Evolutionary conservation across 2,113 vertebrate genomes (phyloP), one percentile per base, ranked within the genome.

Genomic region (Lipotes vexillifer): DNA sequence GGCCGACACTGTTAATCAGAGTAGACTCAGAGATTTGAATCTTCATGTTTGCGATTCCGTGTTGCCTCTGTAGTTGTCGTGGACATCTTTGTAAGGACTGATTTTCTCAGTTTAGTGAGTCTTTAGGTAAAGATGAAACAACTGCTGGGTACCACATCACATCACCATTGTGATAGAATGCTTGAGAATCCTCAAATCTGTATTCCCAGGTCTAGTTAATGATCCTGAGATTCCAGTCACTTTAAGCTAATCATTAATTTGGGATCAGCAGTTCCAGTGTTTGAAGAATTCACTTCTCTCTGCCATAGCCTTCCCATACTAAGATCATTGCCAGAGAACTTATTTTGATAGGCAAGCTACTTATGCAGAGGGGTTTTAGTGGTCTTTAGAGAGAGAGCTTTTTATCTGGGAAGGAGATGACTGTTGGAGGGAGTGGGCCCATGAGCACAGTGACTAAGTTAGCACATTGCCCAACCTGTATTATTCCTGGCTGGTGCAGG

Each of bases 51-150:
- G 57, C 1, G 12, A 13, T 82, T 93, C 20, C n/a, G 6, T 55
- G 38, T 88, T 68, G 75, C 69, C 23, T 87, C 12, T 44, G 29
- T 14, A 71, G 59, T 93, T 94, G 25, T 91, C 46, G 72, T 84
- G 2, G 46, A 7, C 49, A 3, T 69, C 46, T 84, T 29, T 61
- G 38, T 80, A 74, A 81, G 38, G 44, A 65, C 12, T 66, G 52
- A 49, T 94, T 96, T 66, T 93, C 92, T 92, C 66, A 69, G 57
- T 80, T 86, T 33, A 52, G 31, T 81, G 41, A 86, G 41, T 84
- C 41, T 95, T 71, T 74, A 74, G 49, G 77, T 46, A 88, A 88
- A 88, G n/a, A 49, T 74, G 38, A 59, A 84, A 44, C 59, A 74
- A n/a, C 46, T 86, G 61, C 38, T 8, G 52, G 46, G 6, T 90